These are phyloP conservation scores for Patella depressa DNA, from an alignment of 2,888 invertebrate species.

Conservation along the genomic window DNA sequence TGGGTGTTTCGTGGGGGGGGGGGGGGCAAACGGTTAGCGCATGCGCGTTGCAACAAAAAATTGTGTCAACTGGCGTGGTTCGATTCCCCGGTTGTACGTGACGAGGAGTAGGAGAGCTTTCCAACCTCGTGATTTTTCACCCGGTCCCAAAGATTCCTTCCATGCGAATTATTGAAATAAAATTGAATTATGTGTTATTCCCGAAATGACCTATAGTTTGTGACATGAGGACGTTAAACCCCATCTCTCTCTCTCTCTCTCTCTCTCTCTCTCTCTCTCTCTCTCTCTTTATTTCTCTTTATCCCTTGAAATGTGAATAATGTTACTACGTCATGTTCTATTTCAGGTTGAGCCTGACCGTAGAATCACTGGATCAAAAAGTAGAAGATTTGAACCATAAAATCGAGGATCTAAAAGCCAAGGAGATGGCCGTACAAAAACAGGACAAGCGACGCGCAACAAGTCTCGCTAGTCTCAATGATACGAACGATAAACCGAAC, in stretches of 20 bases:
- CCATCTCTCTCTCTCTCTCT: conserved; percentile 5
- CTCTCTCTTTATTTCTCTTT: conserved; percentile 32
- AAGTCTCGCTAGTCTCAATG: conserved; percentile 49
- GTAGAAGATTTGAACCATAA: conserved; percentile 87
- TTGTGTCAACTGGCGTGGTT: too few species aligned
- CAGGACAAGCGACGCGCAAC: conserved; percentile 56
- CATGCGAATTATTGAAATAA: too few species aligned
- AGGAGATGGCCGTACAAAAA: conserved; percentile 49
- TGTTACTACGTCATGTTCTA: too few species aligned
- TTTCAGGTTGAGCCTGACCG: conserved; percentile 72
- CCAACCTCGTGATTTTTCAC: too few species aligned
- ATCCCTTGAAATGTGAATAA: conserved; percentile 4
- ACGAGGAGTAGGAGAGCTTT: too few species aligned
- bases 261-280: conserved; percentile 9
- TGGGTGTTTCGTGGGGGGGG: neutral
- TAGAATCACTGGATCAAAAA: conserved; percentile 85
- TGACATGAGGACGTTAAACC: too few species aligned
- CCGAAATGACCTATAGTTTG: too few species aligned
- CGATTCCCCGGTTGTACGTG: too few species aligned
- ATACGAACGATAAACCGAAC: conserved; percentile 74
- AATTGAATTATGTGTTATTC: too few species aligned
- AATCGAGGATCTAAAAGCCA: conserved; percentile 79
- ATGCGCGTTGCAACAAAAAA: too few species aligned
- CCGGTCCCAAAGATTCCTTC: too few species aligned
- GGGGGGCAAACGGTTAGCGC: too few species aligned